Evolutionary conservation across 2,888 invertebrate genomes (phyloP), one percentile per base, ranked within the genome.

Genomic region (Mantis religiosa): DNA sequence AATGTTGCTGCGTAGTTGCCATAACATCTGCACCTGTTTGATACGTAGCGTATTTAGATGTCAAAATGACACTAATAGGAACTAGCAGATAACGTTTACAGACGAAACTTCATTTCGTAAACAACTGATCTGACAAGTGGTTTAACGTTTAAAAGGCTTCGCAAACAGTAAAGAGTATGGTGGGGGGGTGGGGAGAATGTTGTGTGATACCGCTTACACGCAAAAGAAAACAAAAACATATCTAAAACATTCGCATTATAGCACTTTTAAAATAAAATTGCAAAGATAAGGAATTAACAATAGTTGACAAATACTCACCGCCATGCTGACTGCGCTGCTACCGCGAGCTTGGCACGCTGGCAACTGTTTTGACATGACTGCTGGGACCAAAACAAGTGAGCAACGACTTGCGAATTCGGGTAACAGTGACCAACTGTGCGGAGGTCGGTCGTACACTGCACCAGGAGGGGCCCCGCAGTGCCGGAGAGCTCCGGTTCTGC

Each of bases 401-500:
- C 54, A 71, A 71, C 54, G 54, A 71, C 20, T 71, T 71, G 54
- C 54, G 54, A 71, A 20, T 71, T 71, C 54, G 54, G 54, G 54
- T 6, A 20, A 71, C 54, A 25, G 15, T 71, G 54, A 71, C 54
- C 54, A 71, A 84, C 84, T 84, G 28, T 28, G 85, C 85, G 20
- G 87, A n/a, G 82, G 87, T 87, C 82, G 82, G 82, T 81, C 28
- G 82, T 27, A 34, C 14, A 87, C 87, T 87, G 87, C 87, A 27
- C 27, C 54, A 71, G 54, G 54, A 71, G 54, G 54, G 54, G 54
- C 54, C 54, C 54, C 54, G 54, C 54, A 71, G 54, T 71, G 27
- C 30, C 87, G n/a, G 86, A 27, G 47, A 47, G 28, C 86, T 81
- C 54, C 54, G 71, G 71, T 82, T 34, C 81, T 87, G 87, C 87